Base-by-base conservation (phyloP, 2,888 invertebrate species). In the Pelosia muscerda region DNA sequence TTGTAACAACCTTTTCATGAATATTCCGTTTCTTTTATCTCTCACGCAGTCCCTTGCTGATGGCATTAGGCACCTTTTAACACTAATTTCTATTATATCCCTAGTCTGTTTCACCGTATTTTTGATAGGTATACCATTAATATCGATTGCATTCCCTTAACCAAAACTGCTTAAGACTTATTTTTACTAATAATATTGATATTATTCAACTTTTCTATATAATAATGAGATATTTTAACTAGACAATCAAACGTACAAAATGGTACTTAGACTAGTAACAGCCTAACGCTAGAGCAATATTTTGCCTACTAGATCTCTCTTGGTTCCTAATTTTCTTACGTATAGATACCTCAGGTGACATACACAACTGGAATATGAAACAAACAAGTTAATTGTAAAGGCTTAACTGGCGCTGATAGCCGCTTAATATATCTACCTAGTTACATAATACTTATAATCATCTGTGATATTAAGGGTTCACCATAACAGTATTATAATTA, bases 71-170 rank as follows among this genome's bases (percentile, higher is more conserved):
- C 57, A 58, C 42, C 62, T 62, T 61, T 66, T 62, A 31, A 57
- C 58, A 63, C 63, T 63, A 56, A 66, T 66, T 63, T 67, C 53
- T 63, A 67, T 63, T 67, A 67, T 31, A 63, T n/a, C 57, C 25
- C 42, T 53, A 25, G n/a, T 34, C 49, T 25, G 53, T 67, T 67
- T 58, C 58, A 25, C n/a, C 26, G 25, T 67, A 58, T 63, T 31
- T 57, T 26, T 26, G 26, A 28, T 56, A 31, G n/a, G n/a, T 26
- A 62, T 42, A 42, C 19, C 19, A 42, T 42, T 4, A 55, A 63
- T 58, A 57, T 57, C 57, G 62, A 28, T 57, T 53, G 22, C 56
- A 25, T 31, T 66, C 23, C 55, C 22, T 6, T 56, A 28, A 15
- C 25, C 10, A 22, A 53, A 56, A 62, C 60, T 60, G 42, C 42